A percentile compares a stretch with the other conserved stretches of the same genome.
phyloP scores from a whole-genome alignment of 2,888 invertebrate genomes.

The Limnephilus marmoratus region DNA sequence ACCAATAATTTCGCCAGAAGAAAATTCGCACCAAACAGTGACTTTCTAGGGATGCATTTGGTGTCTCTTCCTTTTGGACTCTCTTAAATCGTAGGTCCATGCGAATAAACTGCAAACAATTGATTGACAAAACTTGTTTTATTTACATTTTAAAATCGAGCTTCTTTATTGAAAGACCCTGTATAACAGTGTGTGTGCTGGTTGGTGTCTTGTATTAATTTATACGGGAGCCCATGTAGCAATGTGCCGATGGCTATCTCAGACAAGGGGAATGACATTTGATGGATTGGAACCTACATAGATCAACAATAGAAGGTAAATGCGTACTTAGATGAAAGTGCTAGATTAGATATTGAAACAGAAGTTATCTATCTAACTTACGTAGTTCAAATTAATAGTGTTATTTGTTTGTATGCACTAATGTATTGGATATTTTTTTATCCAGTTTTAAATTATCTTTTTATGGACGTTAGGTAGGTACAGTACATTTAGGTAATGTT shows the following conservation, averaged over 20 bases:
- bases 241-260: neutral
- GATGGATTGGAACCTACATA: constrained; percentile 14
- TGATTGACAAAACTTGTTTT: too few species aligned
- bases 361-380: neutral
- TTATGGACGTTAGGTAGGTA: too few species aligned
- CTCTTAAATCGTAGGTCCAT: too few species aligned
- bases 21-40: too few species aligned
- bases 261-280: constrained; percentile 10
- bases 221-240: neutral
- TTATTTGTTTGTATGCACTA: neutral
- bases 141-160: too few species aligned
- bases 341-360: neutral
- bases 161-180: neutral
- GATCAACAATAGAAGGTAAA: neutral
- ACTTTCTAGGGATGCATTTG: too few species aligned
- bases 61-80: too few species aligned
- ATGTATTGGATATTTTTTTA: neutral
- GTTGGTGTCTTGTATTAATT: neutral
- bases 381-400: neutral
- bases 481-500: too few species aligned
- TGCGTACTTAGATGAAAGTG: neutral
- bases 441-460: too few species aligned
- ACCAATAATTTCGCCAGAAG: too few species aligned
- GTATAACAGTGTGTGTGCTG: neutral
- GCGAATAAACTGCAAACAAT: too few species aligned